Conservation (phyloP, 2,797 vertebrate species). For the Onychomys torridus region DNA sequence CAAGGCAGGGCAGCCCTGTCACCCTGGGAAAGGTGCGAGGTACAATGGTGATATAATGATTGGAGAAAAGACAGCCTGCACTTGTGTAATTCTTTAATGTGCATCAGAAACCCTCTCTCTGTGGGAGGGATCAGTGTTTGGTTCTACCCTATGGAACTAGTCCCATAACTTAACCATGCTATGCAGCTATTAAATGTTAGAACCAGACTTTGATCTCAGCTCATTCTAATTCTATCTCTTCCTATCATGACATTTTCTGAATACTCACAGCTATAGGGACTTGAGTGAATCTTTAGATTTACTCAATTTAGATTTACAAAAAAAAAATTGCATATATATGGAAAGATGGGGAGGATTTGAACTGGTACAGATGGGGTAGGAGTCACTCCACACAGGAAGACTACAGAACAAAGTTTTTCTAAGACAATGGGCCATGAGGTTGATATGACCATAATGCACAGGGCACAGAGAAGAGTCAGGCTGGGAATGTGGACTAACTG, state of each 20-base stretch:
- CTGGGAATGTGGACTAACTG: accelerated
- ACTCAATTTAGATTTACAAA: too few species aligned
- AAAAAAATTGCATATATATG: not conserved
- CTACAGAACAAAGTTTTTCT: not conserved
- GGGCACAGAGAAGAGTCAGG: not conserved
- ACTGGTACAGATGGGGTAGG: not conserved
- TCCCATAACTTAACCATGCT: not conserved
- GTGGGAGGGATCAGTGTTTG: not conserved
- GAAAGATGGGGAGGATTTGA: not conserved
- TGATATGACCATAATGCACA: not conserved
- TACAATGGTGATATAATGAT: accelerated
- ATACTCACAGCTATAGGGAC: not conserved
- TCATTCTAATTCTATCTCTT: not conserved
- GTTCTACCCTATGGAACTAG: not conserved
- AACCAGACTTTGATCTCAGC: not conserved
- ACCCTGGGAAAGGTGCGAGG: not conserved
- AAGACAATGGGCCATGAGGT: accelerated
- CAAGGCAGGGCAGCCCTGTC: not conserved
- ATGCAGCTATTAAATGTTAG: not conserved
- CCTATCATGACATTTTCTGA: not conserved
- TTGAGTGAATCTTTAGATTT: not conserved
- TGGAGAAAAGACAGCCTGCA: not conserved
- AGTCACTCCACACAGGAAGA: not conserved
- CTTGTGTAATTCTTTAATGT: not conserved
- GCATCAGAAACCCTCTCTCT: not conserved